These are phyloP conservation scores for Torymus auratus DNA, from an alignment of 2,888 invertebrate genomes.

Conservation along the genomic window DNA sequence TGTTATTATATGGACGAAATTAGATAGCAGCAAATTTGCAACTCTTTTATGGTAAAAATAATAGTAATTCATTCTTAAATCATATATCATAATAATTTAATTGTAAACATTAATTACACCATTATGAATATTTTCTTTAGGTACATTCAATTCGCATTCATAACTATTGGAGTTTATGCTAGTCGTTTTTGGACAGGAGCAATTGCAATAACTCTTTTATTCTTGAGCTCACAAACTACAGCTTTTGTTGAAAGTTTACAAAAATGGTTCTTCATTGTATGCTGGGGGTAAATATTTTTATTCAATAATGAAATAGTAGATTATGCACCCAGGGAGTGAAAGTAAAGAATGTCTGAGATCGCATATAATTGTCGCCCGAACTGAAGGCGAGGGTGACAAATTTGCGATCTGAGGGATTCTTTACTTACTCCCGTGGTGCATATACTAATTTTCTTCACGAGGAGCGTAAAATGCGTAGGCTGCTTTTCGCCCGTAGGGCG, in stretches of 20 bases:
- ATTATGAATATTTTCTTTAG: constrained; percentile 70
- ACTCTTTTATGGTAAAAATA: constrained; percentile 68
- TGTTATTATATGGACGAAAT: constrained; percentile 72
- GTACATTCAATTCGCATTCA: constrained; percentile 86
- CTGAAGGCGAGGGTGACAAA: too few species aligned
- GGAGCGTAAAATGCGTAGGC: too few species aligned
- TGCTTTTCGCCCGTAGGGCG: too few species aligned
- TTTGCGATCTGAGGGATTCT: too few species aligned
- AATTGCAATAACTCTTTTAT: constrained; percentile 87
- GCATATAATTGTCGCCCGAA: too few species aligned
- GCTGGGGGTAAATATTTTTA: constrained; percentile 79
- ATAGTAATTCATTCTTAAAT: background rate
- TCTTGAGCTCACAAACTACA: constrained; percentile 89
- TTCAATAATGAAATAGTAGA: constrained; percentile 4
- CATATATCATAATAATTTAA: too few species aligned
- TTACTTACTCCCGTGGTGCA: too few species aligned
- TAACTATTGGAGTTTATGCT: constrained; percentile 88
- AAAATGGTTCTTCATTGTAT: constrained; percentile 81
- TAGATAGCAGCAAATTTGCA: constrained; percentile 63
- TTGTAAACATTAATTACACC: too few species aligned
- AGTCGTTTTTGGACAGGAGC: constrained; percentile 91
- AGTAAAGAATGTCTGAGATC: too few species aligned
- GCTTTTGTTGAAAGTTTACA: constrained; percentile 88
- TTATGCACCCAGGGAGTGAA: too few species aligned
- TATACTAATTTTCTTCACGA: too few species aligned